Evolutionary conservation across 2,888 invertebrate species (phyloP), one percentile per base, ranked within the genome.

Genomic region (Stictocephala bisonia): DNA sequence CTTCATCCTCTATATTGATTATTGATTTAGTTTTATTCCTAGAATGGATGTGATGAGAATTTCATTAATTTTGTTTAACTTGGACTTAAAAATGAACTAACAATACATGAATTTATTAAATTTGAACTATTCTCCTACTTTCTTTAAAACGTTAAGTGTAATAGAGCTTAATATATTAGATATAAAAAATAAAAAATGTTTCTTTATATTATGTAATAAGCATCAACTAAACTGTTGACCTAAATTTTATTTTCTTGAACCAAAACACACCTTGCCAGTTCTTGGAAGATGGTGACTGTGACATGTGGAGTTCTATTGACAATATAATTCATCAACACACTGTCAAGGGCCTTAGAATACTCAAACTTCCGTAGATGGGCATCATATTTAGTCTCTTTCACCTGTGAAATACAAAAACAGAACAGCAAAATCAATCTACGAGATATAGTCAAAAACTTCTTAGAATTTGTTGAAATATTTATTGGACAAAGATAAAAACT

Each of bases 211-310:
- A n/a, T n/a, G n/a, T n/a, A n/a, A n/a, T n/a, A n/a, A n/a, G n/a
- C n/a, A n/a, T n/a, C n/a, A n/a, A n/a, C n/a, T n/a, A n/a, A n/a
- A n/a, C n/a, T n/a, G n/a, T n/a, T n/a, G n/a, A n/a, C n/a, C n/a
- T n/a, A n/a, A n/a, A n/a, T n/a, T n/a, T n/a, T n/a, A n/a, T n/a
- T n/a, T n/a, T n/a, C n/a, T n/a, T n/a, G n/a, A n/a, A n/a, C n/a
- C n/a, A n/a, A n/a, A n/a, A 75, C 70, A 75, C 76, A 83, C 83
- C 83, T 88, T n/a, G 93, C 90, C 75, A 98, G 85, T 84, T 97
- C 97, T 82, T 94, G 93, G 80, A 97, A 87, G 4, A 97, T 86
- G 64, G 92, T 89, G 31, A 95, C 90, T 1, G 94, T 91, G 26
- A 90, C 86, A 79, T 95, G 92, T 0, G 97, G 96, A 41, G 83